These are phyloP conservation scores for Trachymyrmex septentrionalis DNA, from an alignment of 1,140 invertebrate species.

Conservation along the genomic window DNA sequence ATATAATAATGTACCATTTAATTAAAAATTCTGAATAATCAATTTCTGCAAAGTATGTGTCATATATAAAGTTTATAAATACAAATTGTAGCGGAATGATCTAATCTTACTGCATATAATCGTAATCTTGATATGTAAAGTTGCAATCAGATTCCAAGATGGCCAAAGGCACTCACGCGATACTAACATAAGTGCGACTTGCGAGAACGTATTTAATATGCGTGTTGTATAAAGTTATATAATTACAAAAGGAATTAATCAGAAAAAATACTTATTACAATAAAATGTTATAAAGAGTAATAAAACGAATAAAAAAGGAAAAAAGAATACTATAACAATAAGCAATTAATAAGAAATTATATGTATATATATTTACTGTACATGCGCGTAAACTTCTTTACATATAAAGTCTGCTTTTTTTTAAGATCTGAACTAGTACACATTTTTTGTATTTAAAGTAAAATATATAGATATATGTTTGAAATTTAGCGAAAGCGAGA, in stretches of 20 bases:
- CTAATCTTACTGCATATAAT: constrained; percentile 30
- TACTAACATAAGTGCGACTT: background rate
- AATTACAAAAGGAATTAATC: background rate
- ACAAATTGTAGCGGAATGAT: constrained; percentile 10
- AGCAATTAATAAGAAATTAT: too few species aligned
- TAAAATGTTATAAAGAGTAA: too few species aligned
- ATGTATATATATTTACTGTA: too few species aligned
- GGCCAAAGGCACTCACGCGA: background rate
- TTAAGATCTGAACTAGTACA: too few species aligned
- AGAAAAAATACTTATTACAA: background rate
- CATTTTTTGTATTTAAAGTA: too few species aligned
- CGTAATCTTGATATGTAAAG: constrained; percentile 15
- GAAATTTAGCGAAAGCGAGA: too few species aligned
- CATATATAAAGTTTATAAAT: constrained; percentile 21
- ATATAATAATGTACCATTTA: background rate
- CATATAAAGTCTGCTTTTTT: too few species aligned
- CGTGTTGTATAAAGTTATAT: too few species aligned
- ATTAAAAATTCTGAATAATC: constrained; percentile 19
- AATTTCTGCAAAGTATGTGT: constrained; percentile 5
- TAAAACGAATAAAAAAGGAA: too few species aligned
- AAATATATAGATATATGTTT: too few species aligned
- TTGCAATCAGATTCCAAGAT: constrained; percentile 20
- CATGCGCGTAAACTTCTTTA: too few species aligned
- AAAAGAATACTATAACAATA: too few species aligned
- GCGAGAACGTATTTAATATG: background rate